Evolutionary conservation across 2,113 vertebrate species (phyloP), one percentile per base, ranked within the genome.

Genomic region (Ursus arctos): DNA sequence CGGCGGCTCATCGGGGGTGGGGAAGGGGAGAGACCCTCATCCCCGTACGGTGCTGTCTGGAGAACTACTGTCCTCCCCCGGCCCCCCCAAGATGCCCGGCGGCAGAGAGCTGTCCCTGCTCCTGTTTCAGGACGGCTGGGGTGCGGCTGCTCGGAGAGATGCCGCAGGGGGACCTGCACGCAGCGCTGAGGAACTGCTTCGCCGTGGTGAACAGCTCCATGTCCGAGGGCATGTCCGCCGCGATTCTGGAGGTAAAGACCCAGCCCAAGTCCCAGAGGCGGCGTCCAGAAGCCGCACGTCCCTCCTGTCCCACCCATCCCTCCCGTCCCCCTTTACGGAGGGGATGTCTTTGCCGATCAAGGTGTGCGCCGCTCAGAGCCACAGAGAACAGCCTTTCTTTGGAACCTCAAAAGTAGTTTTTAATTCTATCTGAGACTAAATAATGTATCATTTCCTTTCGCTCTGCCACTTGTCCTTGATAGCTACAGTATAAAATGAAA

Each of bases 171-270:
- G 99, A 99, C 97, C 99, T 99, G 2, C 99, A 99, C 0, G 99
- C 99, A 0, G 99, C 98, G 21, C 92, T 99, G 97, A 99, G 97
- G 97, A 98, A 96, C 72, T 99, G 99, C 95, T 99, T 98, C 40
- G 99, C 99, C 0, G 91, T 99, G 97, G 99, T 99, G 82, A 99
- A 99, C 98, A 99, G 99, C 98, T 99, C 99, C 0, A 7, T 98
- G 93, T 99, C 99, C 0, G 99, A 99, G 96, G 99, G 99, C 74
- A 99, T 99, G 99, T 99, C 99, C 1, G 99, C 99, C 0, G 99
- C 99, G 74, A 98, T 99, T 93, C 99, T 99, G 95, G 99, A 99
- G 99, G 99, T 99, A 97, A 63, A 0, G 1, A 1, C 7, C 0
- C 24, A 24, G 16, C 2, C 0, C 0, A 7, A 13, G 22, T 0